Percentiles rank a stretch among this genome's conserved stretches.
Evolutionary conservation across 2,113 vertebrate species (phyloP).

Genomic region (Sminthopsis crassicaudata): DNA sequence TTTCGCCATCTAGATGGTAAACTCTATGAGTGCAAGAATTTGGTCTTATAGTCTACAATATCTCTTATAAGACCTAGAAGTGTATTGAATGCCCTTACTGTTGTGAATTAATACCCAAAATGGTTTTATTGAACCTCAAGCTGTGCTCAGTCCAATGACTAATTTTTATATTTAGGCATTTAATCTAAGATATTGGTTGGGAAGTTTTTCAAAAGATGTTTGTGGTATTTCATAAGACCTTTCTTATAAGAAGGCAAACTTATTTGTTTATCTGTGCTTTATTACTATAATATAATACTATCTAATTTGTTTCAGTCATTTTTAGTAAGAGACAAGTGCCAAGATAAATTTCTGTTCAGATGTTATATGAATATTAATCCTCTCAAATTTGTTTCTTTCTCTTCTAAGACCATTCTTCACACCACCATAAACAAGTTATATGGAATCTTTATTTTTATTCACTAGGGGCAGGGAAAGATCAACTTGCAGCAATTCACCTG

Average conservation of each 20-base stretch:
- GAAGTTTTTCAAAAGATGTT: neutral
- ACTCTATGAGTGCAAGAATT: slow-evolving; percentile 12
- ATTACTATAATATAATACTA: neutral
- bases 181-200: neutral
- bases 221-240: neutral
- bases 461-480: neutral
- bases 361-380: neutral
- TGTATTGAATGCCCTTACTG: neutral
- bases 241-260: neutral
- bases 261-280: neutral
- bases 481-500: neutral
- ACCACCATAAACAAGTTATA: neutral
- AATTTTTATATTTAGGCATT: neutral
- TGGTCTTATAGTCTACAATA: neutral
- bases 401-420: neutral
- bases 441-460: no score
- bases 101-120: neutral
- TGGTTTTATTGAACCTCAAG: neutral
- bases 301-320: neutral
- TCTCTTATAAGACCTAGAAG: neutral
- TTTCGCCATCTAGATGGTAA: neutral
- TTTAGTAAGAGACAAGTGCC: neutral
- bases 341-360: neutral
- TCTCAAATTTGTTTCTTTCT: neutral
- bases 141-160: neutral